Evolutionary conservation across 2,113 vertebrate species (phyloP), one percentile per base, ranked within the genome.

Genomic region (Syngnathus scovelli): DNA sequence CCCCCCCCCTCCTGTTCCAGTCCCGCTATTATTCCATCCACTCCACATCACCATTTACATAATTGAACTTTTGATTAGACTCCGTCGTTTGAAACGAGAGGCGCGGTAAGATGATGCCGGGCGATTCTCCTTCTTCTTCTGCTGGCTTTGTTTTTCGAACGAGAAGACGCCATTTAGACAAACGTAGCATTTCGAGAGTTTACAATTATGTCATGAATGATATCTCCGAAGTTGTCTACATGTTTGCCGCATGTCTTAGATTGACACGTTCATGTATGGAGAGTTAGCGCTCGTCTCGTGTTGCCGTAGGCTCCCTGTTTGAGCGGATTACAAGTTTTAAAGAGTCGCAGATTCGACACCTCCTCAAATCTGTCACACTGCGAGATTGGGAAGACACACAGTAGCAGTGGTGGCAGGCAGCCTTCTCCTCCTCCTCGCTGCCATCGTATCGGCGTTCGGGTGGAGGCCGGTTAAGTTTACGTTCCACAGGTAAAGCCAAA

Each of bases 321-420:
- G 81, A 88, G 83, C 81, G 88, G 89, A 92, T 90, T 92, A 92
- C 90, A 92, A 90, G 85, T 91, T 92, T 90, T 88, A 89, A 89
- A 88, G 86, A 87, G 86, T 89, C 84, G 76, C 78, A 85, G 83
- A 85, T 89, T 85, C 79, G 85, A 83, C 84, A 83, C 80, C 85
- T 88, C 83, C 87, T 90, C 89, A 80, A 83, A 85, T 86, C 70
- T 86, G 83, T 86, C 83, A 83, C 82, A 76, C 59, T 67, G 76
- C 78, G 75, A 84, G 84, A 88, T 86, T 73, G 83, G 77, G 82
- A 61, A 80, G 21, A 62, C 81, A 87, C 82, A 33, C 27, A 33
- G 78, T n/a, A 64, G 75, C 74, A 69, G 82, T 75, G 80, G 55
- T 36, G 55, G 55, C 10, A 27, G 23, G 27, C 27, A 33, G 55